Evolutionary conservation across 2,888 invertebrate species (phyloP), one percentile per base, ranked within the genome.

Genomic region (Torymus texanus): DNA sequence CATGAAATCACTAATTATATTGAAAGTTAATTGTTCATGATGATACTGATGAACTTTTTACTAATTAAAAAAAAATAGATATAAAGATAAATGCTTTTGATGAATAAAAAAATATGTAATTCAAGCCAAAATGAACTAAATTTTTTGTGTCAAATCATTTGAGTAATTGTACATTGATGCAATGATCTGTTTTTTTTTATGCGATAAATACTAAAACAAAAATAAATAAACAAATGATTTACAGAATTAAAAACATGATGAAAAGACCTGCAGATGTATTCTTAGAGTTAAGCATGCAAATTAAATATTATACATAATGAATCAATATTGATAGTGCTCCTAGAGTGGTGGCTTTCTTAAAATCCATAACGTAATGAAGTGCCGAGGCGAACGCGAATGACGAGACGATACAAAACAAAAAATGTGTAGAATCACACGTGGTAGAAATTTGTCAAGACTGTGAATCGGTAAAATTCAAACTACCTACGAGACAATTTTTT

Each of bases 11-110:
- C 84, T 79, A 81, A 83, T 82, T 84, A 85, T 85, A 86, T 84
- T 84, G 84, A 86, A 85, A 86, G 83, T 85, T 84, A 83, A 84
- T 86, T 86, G 86, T 86, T 88, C 87, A 84, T 85, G 85, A 87
- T 84, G 82, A 85, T 85, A 84, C 81, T 78, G 85, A 87, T 84
- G 83, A 88, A 85, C 86, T 89, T 90, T 90, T 89, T 88, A 89
- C 86, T 87, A 85, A 87, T 86, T 86, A 85, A 84, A 85, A 78
- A 29, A 29, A 80, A 83, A 83, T 80, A 83, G 82, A 83, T 84
- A 84, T 86, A 86, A 85, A 84, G 51, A 24, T 50, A 84, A 83
- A 83, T 85, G 88, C 87, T 89, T 89, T 85, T 88, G 87, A 84
- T 86, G 84, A 87, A 87, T 86, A 86, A 88, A 88, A 85, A 56